Percentiles rank a stretch among this genome's conserved stretches.
These are phyloP conservation scores for Litocranius walleri DNA, from an alignment of 2,113 vertebrate species.

Conservation along the genomic window DNA sequence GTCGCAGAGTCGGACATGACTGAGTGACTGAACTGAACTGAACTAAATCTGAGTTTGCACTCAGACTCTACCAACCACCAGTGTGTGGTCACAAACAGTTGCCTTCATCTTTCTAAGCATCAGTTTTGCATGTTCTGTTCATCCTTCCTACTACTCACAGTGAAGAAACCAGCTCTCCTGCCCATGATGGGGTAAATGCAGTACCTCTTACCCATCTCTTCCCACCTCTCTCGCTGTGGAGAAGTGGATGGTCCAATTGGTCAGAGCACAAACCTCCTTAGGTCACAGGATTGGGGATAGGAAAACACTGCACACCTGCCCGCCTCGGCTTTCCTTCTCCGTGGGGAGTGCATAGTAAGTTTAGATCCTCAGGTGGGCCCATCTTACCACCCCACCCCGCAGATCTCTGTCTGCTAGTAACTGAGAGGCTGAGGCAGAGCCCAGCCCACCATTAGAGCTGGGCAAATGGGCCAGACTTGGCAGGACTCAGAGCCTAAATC, in stretches of 20 bases:
- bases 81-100: not conserved
- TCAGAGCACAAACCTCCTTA: not conserved
- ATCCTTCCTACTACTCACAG: too few relatives aligned
- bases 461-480: not conserved
- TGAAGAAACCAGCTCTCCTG: not conserved
- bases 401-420: not conserved
- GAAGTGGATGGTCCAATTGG: not conserved
- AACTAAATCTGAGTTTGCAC: not conserved
- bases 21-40: too few relatives aligned
- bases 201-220: not conserved
- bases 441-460: too few relatives aligned
- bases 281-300: accelerated
- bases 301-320: not conserved
- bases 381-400: accelerated
- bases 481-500: not conserved
- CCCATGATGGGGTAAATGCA: not conserved
- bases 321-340: not conserved
- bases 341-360: not conserved
- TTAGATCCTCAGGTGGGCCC: not conserved
- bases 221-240: not conserved
- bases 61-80: not conserved
- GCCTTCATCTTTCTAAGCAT: not conserved
- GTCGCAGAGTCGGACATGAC: too few relatives aligned
- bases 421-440: not conserved
- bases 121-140: accelerated